phyloP scores from a whole-genome alignment of 2,888 invertebrate genomes.

The Uloborus plumipes region DNA sequence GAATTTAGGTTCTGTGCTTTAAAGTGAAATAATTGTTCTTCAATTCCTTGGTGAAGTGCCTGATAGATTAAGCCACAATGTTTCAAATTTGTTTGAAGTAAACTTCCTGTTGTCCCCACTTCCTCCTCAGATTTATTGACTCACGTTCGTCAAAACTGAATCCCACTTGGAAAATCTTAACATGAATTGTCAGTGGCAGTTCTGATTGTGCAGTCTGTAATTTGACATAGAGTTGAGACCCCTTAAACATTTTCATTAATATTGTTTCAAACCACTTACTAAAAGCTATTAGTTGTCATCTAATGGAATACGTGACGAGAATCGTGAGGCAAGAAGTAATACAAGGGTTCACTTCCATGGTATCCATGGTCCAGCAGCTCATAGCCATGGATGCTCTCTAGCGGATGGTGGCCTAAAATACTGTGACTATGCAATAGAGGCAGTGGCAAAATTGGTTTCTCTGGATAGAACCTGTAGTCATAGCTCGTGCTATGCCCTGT shows the following conservation, averaged over 20 bases:
- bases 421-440: conserved; percentile 17
- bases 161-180: too few species aligned
- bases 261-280: not conserved
- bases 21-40: not conserved
- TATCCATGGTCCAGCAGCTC: conserved; percentile 8
- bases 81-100: too few species aligned
- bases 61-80: too few species aligned
- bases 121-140: too few species aligned
- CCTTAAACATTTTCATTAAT: not conserved
- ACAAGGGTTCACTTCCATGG: not conserved
- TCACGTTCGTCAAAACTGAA: too few species aligned
- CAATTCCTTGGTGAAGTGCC: not conserved
- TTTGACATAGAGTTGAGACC: not conserved
- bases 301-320: not conserved
- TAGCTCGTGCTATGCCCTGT: conserved; percentile 51
- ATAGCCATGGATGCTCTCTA: not conserved
- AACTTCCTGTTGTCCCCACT: too few species aligned
- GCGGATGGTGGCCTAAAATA: not conserved
- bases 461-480: conserved; percentile 50
- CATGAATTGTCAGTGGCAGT: too few species aligned
- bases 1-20: not conserved
- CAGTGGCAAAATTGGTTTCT: conserved; percentile 23
- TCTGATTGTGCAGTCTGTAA: too few species aligned
- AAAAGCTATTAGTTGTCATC: not conserved
- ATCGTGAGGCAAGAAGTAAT: not conserved